phyloP scores from a whole-genome alignment of 2,888 invertebrate species.

The Melikaiella ostensackeni region DNA sequence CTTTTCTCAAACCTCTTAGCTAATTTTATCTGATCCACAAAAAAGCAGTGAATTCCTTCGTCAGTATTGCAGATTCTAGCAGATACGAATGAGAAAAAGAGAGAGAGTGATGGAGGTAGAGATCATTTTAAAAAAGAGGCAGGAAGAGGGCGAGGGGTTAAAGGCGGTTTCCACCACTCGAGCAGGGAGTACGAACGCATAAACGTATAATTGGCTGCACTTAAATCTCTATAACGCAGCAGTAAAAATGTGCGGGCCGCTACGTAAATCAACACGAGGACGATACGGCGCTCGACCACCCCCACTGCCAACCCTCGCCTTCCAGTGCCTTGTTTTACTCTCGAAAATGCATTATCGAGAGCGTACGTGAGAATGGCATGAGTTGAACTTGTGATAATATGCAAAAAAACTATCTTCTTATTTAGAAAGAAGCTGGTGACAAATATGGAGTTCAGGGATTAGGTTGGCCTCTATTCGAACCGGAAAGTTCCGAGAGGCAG shows the following conservation, averaged over 20 bases:
- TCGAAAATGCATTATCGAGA: background rate
- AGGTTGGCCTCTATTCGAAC: too few relatives aligned
- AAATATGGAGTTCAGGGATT: too few relatives aligned
- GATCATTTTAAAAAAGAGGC: slow-evolving; percentile 46
- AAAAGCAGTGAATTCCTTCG: slow-evolving; percentile 50
- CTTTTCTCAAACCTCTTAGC: slow-evolving; percentile 58
- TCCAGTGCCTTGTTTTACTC: background rate
- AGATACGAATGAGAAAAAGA: slow-evolving; percentile 10
- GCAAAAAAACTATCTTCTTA: too few relatives aligned
- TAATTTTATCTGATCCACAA: slow-evolving; percentile 57
- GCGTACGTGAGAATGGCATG: background rate
- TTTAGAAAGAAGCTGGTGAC: too few relatives aligned
- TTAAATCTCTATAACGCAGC: slow-evolving; percentile 75
- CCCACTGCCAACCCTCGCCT: slow-evolving; percentile 16
- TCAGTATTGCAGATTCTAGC: slow-evolving; percentile 19
- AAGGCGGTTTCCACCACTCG: slow-evolving; percentile 39
- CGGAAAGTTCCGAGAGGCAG: too few relatives aligned
- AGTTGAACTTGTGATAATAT: background rate
- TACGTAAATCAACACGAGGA: slow-evolving; percentile 74
- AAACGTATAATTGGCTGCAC: slow-evolving; percentile 76
- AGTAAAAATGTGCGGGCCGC: slow-evolving; percentile 73
- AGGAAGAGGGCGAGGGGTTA: slow-evolving; percentile 42
- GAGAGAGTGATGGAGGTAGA: slow-evolving; percentile 38
- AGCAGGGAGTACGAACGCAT: slow-evolving; percentile 62
- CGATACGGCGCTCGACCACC: slow-evolving; percentile 67